Evolutionary conservation across 2,113 vertebrate species (phyloP).

Genomic region (Daphoenositta chrysoptera): DNA sequence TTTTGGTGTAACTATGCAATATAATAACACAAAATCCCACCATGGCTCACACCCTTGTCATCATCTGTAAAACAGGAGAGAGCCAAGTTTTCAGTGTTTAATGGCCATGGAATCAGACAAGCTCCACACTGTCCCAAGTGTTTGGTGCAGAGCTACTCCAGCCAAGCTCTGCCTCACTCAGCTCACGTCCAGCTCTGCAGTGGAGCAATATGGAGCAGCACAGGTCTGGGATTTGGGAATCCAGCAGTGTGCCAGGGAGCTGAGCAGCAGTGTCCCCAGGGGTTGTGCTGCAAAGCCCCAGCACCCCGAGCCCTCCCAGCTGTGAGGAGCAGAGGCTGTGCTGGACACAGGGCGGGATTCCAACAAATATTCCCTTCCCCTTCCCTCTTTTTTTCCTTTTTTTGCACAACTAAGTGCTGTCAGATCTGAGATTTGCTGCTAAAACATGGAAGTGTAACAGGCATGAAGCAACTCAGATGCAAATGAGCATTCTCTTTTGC

Average conservation of each 20-base stretch:
- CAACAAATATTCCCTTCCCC: background rate
- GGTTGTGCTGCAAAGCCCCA: background rate
- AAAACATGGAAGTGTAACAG: background rate
- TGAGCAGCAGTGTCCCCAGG: background rate
- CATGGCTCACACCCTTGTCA: background rate
- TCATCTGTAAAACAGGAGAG: background rate
- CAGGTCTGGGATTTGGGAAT: background rate
- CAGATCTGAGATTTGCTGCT: background rate
- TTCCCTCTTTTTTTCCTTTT: background rate
- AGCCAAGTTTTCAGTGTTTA: background rate
- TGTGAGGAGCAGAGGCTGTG: background rate
- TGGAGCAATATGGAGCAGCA: rapidly evolving
- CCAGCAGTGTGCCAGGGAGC: background rate
- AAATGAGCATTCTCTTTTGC: background rate
- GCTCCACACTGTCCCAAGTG: background rate
- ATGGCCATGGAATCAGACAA: background rate
- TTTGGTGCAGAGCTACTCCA: background rate
- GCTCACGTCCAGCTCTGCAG: background rate
- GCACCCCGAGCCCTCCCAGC: background rate
- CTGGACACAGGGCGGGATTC: background rate
- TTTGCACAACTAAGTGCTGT: background rate
- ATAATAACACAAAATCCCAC: background rate
- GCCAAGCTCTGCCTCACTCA: background rate
- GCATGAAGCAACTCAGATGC: background rate
- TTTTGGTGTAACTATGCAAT: background rate